These are phyloP conservation scores for Stigmatopora nigra DNA, from an alignment of 2,113 vertebrate genomes.

Conservation along the genomic window DNA sequence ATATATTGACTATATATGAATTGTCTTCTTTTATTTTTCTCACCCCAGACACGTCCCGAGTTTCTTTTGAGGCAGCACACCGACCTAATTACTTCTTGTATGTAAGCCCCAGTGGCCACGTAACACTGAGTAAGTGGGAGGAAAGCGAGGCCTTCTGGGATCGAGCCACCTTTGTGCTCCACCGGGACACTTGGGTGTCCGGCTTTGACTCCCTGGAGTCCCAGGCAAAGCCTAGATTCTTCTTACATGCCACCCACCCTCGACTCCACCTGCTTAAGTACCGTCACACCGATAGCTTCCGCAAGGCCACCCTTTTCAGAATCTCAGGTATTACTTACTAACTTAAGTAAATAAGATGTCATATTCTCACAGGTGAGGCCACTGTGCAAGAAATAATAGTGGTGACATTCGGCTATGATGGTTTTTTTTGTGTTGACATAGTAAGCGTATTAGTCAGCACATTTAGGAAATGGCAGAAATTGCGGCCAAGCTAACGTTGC, in stretches of 20 bases:
- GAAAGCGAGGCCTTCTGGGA: constrained; percentile 71
- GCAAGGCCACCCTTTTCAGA: constrained; percentile 79
- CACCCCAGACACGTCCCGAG: constrained; percentile 75
- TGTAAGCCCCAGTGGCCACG: constrained; percentile 60
- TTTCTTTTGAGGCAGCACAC: constrained; percentile 84
- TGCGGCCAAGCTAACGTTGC: neutral
- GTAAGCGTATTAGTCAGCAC: neutral
- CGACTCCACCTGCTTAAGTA: constrained; percentile 75
- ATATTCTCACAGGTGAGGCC: too few relatives aligned
- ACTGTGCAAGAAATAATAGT: neutral
- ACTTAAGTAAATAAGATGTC: neutral
- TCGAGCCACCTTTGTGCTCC: constrained; percentile 80
- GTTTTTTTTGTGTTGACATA: neutral
- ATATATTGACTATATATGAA: neutral
- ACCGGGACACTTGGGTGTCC: constrained; percentile 77
- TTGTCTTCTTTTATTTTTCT: neutral
- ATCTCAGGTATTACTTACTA: constrained; percentile 71
- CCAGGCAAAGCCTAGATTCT: constrained; percentile 77
- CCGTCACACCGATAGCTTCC: constrained; percentile 76
- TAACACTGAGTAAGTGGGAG: constrained; percentile 81
- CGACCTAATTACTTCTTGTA: constrained; percentile 89
- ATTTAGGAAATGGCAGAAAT: neutral
- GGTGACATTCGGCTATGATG: neutral
- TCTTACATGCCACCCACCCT: constrained; percentile 69
- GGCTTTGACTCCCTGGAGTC: constrained; percentile 88